Percentiles rank a stretch among this genome's conserved stretches.
Conservation (phyloP, 2,797 vertebrate genomes). For the Megaceryle alcyon region DNA sequence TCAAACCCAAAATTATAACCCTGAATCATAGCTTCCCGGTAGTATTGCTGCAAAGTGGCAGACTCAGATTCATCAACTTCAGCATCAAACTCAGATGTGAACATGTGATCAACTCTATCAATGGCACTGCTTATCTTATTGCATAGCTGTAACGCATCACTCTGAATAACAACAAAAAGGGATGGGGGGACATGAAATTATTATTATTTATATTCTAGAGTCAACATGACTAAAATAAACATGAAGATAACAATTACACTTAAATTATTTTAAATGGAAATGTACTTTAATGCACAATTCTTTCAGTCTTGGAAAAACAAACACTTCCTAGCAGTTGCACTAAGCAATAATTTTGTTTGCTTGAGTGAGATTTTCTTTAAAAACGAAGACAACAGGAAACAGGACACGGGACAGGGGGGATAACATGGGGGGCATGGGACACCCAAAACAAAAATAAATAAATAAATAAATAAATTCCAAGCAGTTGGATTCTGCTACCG, state of each 20-base stretch:
- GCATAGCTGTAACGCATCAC: conserved; percentile 93
- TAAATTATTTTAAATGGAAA: neutral
- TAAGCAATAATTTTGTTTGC: neutral
- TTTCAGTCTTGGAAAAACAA: neutral
- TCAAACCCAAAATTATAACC: conserved; percentile 99
- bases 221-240: neutral
- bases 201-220: neutral
- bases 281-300: neutral
- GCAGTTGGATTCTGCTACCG: too few species aligned
- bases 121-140: conserved; percentile 93
- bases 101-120: conserved; percentile 94
- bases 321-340: neutral
- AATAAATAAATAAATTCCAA: too few species aligned
- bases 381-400: neutral
- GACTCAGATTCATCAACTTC: conserved; percentile 95
- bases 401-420: too few species aligned
- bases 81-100: conserved; percentile 91
- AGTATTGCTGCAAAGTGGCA: conserved; percentile 93
- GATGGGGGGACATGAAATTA: neutral
- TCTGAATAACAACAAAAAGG: conserved; percentile 76
- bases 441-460: too few species aligned
- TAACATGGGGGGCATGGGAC: too few species aligned
- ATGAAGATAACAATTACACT: neutral
- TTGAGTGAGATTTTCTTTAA: neutral
- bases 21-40: conserved; percentile 98